Evolutionary conservation across 2,797 vertebrate genomes (phyloP).

Genomic region (Crenuchus spilurus): DNA sequence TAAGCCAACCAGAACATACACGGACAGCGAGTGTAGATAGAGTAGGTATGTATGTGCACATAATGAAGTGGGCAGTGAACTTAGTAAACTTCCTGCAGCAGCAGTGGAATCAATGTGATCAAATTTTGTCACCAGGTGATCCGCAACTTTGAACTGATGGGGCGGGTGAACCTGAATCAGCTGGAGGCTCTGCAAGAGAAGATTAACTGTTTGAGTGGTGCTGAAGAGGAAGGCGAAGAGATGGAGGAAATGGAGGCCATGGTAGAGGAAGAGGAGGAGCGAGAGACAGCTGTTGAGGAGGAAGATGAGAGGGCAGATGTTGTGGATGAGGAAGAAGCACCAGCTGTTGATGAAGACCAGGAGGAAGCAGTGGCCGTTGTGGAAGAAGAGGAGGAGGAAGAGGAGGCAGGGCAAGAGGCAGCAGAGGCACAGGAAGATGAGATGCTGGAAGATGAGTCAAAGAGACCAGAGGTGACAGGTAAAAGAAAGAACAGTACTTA

Average conservation of each 20-base stretch:
- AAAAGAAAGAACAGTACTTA: too few species aligned
- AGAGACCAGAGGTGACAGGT: constrained; percentile 69
- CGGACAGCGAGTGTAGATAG: too few species aligned
- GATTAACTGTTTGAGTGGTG: constrained; percentile 81
- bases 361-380: constrained; percentile 80
- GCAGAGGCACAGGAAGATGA: constrained; percentile 55
- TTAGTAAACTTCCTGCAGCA: too few species aligned
- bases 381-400: constrained; percentile 59
- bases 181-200: constrained; percentile 91
- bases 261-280: constrained; percentile 61
- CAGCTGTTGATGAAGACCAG: constrained; percentile 82
- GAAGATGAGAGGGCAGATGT: constrained; percentile 56
- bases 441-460: constrained; percentile 63
- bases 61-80: too few species aligned
- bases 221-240: constrained; percentile 80
- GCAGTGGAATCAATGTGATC: too few species aligned
- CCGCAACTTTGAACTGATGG: constrained; percentile 97
- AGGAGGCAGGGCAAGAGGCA: constrained; percentile 67
- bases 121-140: constrained; percentile 85
- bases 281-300: too few species aligned
- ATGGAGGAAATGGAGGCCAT: constrained; percentile 65
- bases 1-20: too few species aligned
- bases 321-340: constrained; percentile 67
- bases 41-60: too few species aligned
- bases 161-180: constrained; percentile 95